phyloP scores from a whole-genome alignment of 2,888 invertebrate species.

The Parasteatoda lunata region DNA sequence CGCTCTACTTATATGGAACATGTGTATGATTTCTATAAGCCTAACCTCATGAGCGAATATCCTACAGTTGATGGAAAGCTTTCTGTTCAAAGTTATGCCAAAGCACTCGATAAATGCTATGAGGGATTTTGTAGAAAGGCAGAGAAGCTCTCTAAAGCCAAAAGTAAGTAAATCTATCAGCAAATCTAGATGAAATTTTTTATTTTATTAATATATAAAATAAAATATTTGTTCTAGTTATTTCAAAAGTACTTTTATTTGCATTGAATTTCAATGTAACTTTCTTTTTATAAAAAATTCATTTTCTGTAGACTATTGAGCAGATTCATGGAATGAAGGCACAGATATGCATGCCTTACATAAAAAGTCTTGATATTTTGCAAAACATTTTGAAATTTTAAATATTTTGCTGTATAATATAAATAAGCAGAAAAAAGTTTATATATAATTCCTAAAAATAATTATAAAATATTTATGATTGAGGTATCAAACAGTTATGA shows the following conservation, averaged over 20 bases:
- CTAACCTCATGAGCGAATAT: conserved; percentile 93
- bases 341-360: too few species aligned
- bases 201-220: not conserved
- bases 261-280: too few species aligned
- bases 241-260: not conserved
- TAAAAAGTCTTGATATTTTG: too few species aligned
- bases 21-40: conserved; percentile 99
- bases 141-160: conserved; percentile 55
- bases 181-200: not conserved
- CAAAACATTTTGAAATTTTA: too few species aligned
- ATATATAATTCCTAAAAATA: too few species aligned
- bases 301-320: too few species aligned
- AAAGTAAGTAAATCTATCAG: conserved; percentile 47
- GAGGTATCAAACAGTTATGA: too few species aligned
- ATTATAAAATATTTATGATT: too few species aligned
- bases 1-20: conserved; percentile 93
- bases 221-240: not conserved
- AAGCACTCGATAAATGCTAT: conserved; percentile 95
- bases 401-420: too few species aligned
- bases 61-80: conserved; percentile 96
- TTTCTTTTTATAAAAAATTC: too few species aligned
- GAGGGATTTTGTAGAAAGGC: conserved; percentile 81
- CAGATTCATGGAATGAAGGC: too few species aligned
- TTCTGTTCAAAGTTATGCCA: conserved; percentile 94
- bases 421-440: too few species aligned